These are phyloP conservation scores for Cinclus cinclus DNA, from an alignment of 2,113 vertebrate genomes.

Conservation along the genomic window DNA sequence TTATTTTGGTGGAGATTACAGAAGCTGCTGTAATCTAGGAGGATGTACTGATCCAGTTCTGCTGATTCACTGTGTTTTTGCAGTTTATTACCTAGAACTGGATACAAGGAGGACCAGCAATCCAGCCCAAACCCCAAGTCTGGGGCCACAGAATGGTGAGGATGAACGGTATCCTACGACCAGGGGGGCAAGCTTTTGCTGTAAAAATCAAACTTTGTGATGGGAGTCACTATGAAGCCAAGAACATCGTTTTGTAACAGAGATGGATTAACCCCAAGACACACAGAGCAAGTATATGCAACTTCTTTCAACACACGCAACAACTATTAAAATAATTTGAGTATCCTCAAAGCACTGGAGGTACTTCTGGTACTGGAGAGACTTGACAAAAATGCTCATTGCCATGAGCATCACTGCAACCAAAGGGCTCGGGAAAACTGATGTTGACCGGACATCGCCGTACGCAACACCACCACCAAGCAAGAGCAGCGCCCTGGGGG, in stretches of 20 bases:
- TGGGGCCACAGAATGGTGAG: neutral
- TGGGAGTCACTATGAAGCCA: neutral
- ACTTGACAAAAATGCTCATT: neutral
- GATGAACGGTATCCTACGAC: neutral
- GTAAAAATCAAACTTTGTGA: neutral
- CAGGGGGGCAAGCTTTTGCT: neutral
- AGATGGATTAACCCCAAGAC: neutral
- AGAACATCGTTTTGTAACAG: neutral
- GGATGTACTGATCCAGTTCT: neutral
- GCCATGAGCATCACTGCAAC: neutral
- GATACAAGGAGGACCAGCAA: neutral
- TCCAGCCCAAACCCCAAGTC: neutral
- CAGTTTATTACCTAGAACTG: neutral
- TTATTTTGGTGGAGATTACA: neutral
- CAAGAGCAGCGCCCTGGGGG: neutral
- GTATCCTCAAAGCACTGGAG: neutral
- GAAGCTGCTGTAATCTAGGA: neutral
- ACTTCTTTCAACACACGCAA: neutral
- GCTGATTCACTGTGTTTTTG: constrained; percentile 12
- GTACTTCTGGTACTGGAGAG: neutral
- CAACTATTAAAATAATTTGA: neutral
- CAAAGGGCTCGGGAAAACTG: neutral
- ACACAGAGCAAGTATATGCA: neutral
- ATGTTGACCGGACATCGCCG: neutral
- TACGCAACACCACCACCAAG: rapidly evolving